Evolutionary conservation across 2,888 invertebrate species (phyloP), one percentile per base, ranked within the genome.

Genomic region (Poecilobothrus nobilitatus): DNA sequence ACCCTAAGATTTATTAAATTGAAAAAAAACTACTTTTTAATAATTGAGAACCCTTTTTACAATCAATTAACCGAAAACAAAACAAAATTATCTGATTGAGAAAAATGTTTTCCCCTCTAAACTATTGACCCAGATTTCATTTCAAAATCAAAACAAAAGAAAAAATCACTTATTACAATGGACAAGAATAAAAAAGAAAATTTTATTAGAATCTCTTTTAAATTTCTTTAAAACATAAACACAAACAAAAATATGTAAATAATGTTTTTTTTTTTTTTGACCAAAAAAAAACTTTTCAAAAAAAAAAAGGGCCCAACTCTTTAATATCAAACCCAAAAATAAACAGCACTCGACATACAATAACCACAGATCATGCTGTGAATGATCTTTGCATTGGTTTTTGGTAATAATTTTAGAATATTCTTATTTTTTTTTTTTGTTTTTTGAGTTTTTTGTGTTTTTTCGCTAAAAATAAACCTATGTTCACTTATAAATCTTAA

Each of bases 361-460:
- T 53, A 53, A 53, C 53, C 53, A 53, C 53, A 53, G 53, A 53
- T 53, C 53, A 53, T 53, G 53, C 53, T 53, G 53, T n/a, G 53
- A 53, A 53, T 53, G 53, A 53, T 53, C 53, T 53, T 53, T 53
- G 53, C 53, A 53, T 53, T 53, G 53, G 53, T 53, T 53, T 27
- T 53, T 18, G 53, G n/a, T 53, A 5, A n/a, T 18, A 53, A 53
- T 18, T 53, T 53, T 53, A 53, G 15, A 41, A 41, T 27, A 41
- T 41, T 41, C 41, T 5, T 8, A 53, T 15, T 18, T 53, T 53
- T 53, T 53, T 53, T 53, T n/a, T 53, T 53, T n/a, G 1, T n/a
- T 18, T 53, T 3, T 37, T 37, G 10, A 10, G 6, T 37, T 41
- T 15, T 12, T 41, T 12, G 6, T 53, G 7, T 12, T 18, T 18